phyloP scores from a whole-genome alignment of 2,113 vertebrate species.

The Sphyrna mokarran region DNA sequence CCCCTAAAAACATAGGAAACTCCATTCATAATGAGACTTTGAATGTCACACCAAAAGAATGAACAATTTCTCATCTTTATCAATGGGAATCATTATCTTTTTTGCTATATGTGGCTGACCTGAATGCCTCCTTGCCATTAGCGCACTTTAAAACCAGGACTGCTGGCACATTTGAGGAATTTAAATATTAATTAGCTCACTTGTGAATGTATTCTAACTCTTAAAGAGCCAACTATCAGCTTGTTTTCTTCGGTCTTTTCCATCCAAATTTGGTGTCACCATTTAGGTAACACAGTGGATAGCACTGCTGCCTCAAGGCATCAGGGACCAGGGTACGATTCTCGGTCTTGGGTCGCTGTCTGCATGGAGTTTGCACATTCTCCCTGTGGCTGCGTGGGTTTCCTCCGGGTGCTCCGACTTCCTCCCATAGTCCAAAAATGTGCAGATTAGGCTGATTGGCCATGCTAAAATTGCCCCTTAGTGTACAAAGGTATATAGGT shows the following conservation, averaged over 20 bases:
- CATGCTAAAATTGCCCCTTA: too few species aligned
- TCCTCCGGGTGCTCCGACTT: too few species aligned
- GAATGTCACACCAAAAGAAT: background rate
- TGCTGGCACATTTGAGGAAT: background rate
- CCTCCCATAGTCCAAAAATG: too few species aligned
- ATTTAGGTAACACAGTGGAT: background rate
- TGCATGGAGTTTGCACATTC: too few species aligned
- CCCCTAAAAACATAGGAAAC: background rate
- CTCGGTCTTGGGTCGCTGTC: too few species aligned
- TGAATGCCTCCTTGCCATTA: background rate
- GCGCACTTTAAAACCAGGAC: background rate
- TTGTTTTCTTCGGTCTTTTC: background rate
- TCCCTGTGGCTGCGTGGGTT: too few species aligned
- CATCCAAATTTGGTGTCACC: background rate
- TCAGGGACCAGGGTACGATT: too few species aligned
- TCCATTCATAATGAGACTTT: background rate
- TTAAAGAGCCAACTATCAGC: background rate
- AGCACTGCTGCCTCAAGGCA: too few species aligned
- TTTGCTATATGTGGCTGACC: background rate
- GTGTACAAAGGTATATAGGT: too few species aligned
- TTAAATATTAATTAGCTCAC: background rate
- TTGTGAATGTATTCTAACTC: background rate
- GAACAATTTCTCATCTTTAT: background rate
- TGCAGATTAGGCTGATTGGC: too few species aligned
- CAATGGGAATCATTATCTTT: background rate